Evolutionary conservation across 2,113 vertebrate species (phyloP).

Genomic region (Prietella phreatophila): DNA sequence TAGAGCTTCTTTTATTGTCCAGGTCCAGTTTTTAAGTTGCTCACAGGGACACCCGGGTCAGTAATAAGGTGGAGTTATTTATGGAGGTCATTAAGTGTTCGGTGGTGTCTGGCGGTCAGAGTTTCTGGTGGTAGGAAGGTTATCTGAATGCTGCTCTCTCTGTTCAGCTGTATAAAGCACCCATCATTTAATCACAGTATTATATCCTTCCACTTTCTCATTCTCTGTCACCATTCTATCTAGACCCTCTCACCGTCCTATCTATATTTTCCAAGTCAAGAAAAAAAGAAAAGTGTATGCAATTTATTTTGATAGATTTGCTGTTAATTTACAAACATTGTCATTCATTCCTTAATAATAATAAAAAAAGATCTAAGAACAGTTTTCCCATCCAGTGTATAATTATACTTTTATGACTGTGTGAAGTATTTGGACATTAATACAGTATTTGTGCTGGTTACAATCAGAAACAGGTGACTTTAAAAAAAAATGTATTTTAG

Average conservation of each 20-base stretch:
- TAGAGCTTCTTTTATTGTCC: conserved; percentile 1
- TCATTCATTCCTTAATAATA: neutral
- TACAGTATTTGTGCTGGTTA: too few relatives aligned
- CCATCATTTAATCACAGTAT: too few relatives aligned
- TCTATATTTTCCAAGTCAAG: too few relatives aligned
- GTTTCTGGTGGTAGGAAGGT: conserved; percentile 54
- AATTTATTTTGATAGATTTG: neutral
- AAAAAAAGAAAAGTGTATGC: too few relatives aligned
- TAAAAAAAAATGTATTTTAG: too few relatives aligned
- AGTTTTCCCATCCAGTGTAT: neutral
- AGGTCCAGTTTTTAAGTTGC: neutral
- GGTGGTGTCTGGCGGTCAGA: conserved; percentile 49
- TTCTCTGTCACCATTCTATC: too few relatives aligned
- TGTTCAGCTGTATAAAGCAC: neutral
- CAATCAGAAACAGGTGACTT: too few relatives aligned
- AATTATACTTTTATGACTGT: neutral
- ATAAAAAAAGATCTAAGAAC: neutral
- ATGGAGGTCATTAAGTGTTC: conserved; percentile 51
- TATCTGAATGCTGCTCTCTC: neutral
- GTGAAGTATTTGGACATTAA: too few relatives aligned
- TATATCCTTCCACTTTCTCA: too few relatives aligned
- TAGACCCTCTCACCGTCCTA: too few relatives aligned
- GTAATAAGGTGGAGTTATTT: conserved; percentile 54
- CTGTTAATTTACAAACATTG: neutral
- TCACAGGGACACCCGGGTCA: conserved; percentile 24